These are phyloP conservation scores for Gymnothorax javanicus DNA, from an alignment of 2,797 vertebrate genomes.

Conservation along the genomic window DNA sequence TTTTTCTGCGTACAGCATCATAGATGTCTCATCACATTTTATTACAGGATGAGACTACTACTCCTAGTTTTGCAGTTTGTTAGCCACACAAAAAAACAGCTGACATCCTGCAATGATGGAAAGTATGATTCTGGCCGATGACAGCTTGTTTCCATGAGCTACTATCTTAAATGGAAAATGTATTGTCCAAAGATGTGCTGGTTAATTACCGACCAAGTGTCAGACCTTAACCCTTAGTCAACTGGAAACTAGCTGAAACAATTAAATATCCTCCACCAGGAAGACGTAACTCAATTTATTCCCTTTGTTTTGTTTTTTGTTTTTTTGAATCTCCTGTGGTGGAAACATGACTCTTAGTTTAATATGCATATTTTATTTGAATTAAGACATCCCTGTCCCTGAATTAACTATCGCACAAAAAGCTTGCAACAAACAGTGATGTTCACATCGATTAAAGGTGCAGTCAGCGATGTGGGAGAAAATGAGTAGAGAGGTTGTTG, in stretches of 20 bases:
- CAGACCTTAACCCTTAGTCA: constrained; percentile 30
- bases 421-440: too few relatives aligned
- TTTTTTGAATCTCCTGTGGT: constrained; percentile 35
- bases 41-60: background rate
- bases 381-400: too few relatives aligned
- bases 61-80: background rate
- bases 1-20: background rate
- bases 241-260: constrained; percentile 22
- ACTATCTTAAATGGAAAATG: constrained; percentile 44
- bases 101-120: constrained; percentile 2
- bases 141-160: constrained; percentile 33
- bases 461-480: too few relatives aligned
- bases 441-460: too few relatives aligned
- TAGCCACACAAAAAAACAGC: background rate
- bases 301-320: constrained; percentile 9
- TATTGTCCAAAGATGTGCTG: constrained; percentile 43
- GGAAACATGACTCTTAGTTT: background rate
- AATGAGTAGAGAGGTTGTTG: too few relatives aligned
- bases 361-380: background rate
- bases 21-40: background rate
- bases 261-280: background rate
- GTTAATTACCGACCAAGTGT: constrained; percentile 57
- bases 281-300: constrained; percentile 5
- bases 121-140: constrained; percentile 34
- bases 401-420: too few relatives aligned